Evolutionary conservation across 2,113 vertebrate species (phyloP), one percentile per base, ranked within the genome.

Genomic region (Pterocles orientalis): DNA sequence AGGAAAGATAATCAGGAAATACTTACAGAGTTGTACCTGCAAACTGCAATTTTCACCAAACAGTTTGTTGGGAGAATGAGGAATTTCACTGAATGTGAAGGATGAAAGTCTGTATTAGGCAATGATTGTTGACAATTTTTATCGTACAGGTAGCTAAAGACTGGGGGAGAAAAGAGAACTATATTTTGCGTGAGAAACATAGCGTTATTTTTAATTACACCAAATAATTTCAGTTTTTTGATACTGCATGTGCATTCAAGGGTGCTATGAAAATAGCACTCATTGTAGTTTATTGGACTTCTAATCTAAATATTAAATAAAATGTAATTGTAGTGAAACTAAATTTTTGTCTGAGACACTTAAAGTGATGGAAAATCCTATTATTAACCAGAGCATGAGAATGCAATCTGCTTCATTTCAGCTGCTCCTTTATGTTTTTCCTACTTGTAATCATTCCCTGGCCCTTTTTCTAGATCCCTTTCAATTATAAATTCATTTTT

Each of bases 331-430:
- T 19, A 85, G 82, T 71, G 14, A 90, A 93, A 95, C 88, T 89
- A 65, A 79, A 31, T 94, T 94, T 43, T 95, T 17, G 8, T 10
- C 33, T 88, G 48, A 68, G 64, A 88, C 39, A 6, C 16, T 83
- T 94, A 62, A 95, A 29, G 5, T 83, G 18, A 39, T 53, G 90
- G 12, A 14, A 80, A 70, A 86, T 82, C 13, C 39, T 94, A 21
- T 83, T 72, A 76, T 84, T 92, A 81, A 41, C 48, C 80, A 87
- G 80, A 88, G 14, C 4, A 41, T 83, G 31, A 64, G 15, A 80
- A 61, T 58, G 25, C 88, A 31, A 73, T 68, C 73, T 64, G 71
- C 70, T 95, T 92, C 47, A 68, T 82, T 97, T 96, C 89, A 88
- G 34, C 61, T 94, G 29, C 75, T 88, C 64, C 41, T 90, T 86